A percentile compares a stretch with the other conserved stretches of the same genome.
These are phyloP conservation scores for Limnothrissa miodon DNA, from an alignment of 2,113 vertebrate genomes.

Conservation along the genomic window DNA sequence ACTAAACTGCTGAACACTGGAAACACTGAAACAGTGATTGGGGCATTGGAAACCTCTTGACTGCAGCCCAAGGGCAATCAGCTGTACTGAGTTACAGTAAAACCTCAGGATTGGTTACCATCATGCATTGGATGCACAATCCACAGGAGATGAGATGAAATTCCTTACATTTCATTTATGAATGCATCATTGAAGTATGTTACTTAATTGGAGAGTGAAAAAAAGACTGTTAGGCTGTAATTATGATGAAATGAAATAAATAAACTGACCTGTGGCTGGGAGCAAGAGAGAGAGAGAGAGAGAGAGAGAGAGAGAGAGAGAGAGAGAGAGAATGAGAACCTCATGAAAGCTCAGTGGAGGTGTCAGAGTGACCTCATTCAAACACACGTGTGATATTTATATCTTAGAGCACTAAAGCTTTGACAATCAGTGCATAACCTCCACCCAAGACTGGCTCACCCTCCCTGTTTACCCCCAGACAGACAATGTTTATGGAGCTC, in stretches of 20 bases:
- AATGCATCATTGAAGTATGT: neutral
- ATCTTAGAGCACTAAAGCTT: slow-evolving; percentile 11
- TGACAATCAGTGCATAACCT: slow-evolving; percentile 19
- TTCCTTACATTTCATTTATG: too few relatives aligned
- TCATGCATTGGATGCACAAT: neutral
- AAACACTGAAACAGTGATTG: neutral
- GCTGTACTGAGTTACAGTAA: neutral
- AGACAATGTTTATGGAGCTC: neutral
- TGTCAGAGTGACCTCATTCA: neutral
- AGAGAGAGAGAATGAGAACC: neutral
- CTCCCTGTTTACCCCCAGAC: neutral
- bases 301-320: slow-evolving; percentile 13
- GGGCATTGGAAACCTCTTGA: neutral
- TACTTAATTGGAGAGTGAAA: neutral
- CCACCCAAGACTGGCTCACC: neutral
- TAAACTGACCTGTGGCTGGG: neutral
- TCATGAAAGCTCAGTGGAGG: neutral
- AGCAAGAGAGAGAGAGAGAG: slow-evolving; percentile 8
- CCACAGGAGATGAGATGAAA: too few relatives aligned
- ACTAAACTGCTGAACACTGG: neutral
- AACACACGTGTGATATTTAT: slow-evolving; percentile 15
- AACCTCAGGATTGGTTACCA: neutral
- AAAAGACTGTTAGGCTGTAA: neutral
- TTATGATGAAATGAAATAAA: neutral
- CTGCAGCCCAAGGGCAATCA: neutral